Conservation (phyloP, 2,797 vertebrate genomes). For the Coregonus suidteri region DNA sequence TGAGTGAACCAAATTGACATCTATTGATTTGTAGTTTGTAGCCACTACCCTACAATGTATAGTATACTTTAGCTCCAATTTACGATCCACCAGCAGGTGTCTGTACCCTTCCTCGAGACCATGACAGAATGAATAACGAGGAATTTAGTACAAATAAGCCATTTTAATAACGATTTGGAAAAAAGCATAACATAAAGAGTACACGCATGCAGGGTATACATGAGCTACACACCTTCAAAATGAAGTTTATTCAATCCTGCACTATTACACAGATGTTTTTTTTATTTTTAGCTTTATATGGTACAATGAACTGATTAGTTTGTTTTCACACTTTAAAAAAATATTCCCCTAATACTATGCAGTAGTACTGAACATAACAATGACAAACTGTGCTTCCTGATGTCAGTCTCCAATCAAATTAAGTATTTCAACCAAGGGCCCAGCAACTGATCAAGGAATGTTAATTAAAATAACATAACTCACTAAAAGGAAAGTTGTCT, state of each 20-base stretch:
- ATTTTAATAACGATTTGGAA: constrained; percentile 84
- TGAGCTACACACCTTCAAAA: constrained; percentile 65
- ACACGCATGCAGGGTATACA: constrained; percentile 78
- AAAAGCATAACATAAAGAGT: constrained; percentile 76
- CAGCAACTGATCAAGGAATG: background rate
- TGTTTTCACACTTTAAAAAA: constrained; percentile 34
- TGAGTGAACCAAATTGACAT: no score
- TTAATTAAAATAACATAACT: background rate
- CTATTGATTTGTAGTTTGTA: no score
- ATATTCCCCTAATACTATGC: constrained; percentile 27
- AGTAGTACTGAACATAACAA: constrained; percentile 30
- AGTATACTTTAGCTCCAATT: background rate
- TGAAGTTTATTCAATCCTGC: constrained; percentile 63
- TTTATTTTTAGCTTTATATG: constrained; percentile 41
- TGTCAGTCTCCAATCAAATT: background rate
- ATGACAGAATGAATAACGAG: constrained; percentile 20
- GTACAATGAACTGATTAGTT: constrained; percentile 31
- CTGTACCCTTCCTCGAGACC: no score
- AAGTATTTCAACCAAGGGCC: constrained; percentile 10
- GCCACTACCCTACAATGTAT: background rate
- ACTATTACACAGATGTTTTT: constrained; percentile 47
- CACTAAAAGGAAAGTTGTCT: background rate
- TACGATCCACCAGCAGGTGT: no score
- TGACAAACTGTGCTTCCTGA: constrained; percentile 27
- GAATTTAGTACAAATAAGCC: constrained; percentile 78